These are phyloP conservation scores for Enteromius paludinosus DNA, from an alignment of 2,797 vertebrate genomes.

Conservation along the genomic window DNA sequence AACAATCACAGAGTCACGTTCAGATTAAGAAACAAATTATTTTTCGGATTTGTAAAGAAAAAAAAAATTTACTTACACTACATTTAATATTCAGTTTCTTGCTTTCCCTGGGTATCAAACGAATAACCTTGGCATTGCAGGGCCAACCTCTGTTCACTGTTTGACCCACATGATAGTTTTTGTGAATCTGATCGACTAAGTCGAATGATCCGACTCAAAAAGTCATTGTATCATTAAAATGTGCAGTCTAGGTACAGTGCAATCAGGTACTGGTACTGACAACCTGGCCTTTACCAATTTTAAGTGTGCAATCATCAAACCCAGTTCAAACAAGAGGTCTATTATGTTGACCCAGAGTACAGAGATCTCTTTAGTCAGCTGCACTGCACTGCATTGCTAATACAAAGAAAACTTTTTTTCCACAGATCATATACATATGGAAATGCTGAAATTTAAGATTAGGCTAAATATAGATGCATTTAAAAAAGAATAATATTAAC, in stretches of 20 bases:
- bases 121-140: not conserved
- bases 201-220: not conserved
- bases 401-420: too few relatives aligned
- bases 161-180: not conserved
- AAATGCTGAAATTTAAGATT: not conserved
- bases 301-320: not conserved
- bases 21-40: not conserved
- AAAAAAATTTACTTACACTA: not conserved
- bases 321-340: not conserved
- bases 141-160: not conserved
- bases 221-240: not conserved
- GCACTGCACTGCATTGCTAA: too few relatives aligned
- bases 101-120: not conserved
- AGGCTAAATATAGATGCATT: not conserved
- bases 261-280: not conserved
- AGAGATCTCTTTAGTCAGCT: not conserved
- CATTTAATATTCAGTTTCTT: not conserved
- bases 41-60: slow-evolving; percentile 3
- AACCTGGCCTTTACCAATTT: not conserved
- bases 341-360: too few relatives aligned
- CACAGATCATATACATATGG: not conserved
- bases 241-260: not conserved
- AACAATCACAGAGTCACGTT: not conserved
- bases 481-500: not conserved
- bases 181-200: not conserved